Percentiles rank a stretch among this genome's conserved stretches.
Conservation (phyloP, 2,797 vertebrate species). For the Odontamblyopus rebecca region DNA sequence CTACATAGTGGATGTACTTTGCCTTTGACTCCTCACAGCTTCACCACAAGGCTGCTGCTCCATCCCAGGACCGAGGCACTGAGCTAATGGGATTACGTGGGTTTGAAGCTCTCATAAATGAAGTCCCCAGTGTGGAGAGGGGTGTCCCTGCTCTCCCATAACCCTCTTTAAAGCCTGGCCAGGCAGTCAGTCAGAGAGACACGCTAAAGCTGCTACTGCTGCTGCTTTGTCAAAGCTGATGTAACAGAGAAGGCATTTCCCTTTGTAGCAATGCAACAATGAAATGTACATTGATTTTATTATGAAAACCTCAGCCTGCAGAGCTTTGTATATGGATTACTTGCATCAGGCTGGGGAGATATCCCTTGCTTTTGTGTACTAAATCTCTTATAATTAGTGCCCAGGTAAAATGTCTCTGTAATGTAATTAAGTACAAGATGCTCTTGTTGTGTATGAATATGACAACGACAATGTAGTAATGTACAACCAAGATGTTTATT, state of each 20-base stretch:
- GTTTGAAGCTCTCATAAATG: conserved; percentile 69
- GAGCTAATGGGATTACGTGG: conserved; percentile 73
- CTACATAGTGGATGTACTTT: conserved; percentile 14
- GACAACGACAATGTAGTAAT: neutral
- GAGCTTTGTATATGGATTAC: conserved; percentile 28
- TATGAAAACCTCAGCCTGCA: conserved; percentile 17
- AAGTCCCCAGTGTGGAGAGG: conserved; percentile 64
- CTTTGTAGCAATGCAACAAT: conserved; percentile 28
- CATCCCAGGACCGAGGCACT: conserved; percentile 54
- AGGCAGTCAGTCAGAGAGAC: conserved; percentile 51
- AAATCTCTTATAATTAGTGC: neutral
- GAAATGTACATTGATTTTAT: conserved; percentile 34
- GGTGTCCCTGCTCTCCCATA: conserved; percentile 60
- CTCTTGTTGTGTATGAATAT: neutral
- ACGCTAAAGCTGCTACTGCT: conserved; percentile 38
- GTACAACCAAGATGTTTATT: no score
- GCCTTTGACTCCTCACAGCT: conserved; percentile 37
- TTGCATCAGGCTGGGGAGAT: conserved; percentile 14
- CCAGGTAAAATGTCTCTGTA: neutral
- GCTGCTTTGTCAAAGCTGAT: conserved; percentile 32
- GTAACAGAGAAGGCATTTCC: conserved; percentile 36
- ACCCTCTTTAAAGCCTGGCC: conserved; percentile 65
- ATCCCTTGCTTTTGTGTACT: neutral
- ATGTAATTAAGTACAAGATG: neutral
- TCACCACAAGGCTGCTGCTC: conserved; percentile 52